These are phyloP conservation scores for Bellardia pandia DNA, from an alignment of 2,888 invertebrate species.

Conservation along the genomic window DNA sequence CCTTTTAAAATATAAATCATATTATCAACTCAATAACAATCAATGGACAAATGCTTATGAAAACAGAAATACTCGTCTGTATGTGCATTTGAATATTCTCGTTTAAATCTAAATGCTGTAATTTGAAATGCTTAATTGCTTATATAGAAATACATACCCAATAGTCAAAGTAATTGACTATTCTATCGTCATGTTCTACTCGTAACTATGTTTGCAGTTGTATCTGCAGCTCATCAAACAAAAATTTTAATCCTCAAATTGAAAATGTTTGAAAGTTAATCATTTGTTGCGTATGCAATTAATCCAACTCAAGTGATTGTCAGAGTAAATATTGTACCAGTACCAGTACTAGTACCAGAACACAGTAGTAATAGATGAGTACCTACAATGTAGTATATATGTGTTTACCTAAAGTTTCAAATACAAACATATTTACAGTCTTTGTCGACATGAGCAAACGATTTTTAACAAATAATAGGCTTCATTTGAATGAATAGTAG, in stretches of 20 bases:
- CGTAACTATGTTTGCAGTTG: constrained; percentile 44
- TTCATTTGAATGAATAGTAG: not conserved
- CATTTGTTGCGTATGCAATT: constrained; percentile 78
- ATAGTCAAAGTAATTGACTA: constrained; percentile 30
- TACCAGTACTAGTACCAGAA: not conserved
- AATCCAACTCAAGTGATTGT: constrained; percentile 77
- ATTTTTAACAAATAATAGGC: constrained; percentile 28
- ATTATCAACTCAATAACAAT: constrained; percentile 40
- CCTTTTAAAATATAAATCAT: constrained; percentile 41
- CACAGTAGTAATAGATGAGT: constrained; percentile 30
- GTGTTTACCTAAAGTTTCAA: not conserved
- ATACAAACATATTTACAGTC: constrained; percentile 12
- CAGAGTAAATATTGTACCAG: constrained; percentile 64
- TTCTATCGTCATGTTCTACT: constrained; percentile 3
- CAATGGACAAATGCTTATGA: not conserved
- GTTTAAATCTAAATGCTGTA: not conserved
- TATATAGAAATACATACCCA: not conserved
- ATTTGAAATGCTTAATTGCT: not conserved
- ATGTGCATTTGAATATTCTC: constrained; percentile 7
- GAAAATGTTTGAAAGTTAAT: constrained; percentile 81
- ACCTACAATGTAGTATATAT: not conserved
- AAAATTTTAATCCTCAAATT: constrained; percentile 77
- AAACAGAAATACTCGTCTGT: not conserved
- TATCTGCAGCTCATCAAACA: constrained; percentile 72
- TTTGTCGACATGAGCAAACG: not conserved